Evolutionary conservation across 2,888 invertebrate species (phyloP).

Genomic region (Nematopogon swammerdamellus): DNA sequence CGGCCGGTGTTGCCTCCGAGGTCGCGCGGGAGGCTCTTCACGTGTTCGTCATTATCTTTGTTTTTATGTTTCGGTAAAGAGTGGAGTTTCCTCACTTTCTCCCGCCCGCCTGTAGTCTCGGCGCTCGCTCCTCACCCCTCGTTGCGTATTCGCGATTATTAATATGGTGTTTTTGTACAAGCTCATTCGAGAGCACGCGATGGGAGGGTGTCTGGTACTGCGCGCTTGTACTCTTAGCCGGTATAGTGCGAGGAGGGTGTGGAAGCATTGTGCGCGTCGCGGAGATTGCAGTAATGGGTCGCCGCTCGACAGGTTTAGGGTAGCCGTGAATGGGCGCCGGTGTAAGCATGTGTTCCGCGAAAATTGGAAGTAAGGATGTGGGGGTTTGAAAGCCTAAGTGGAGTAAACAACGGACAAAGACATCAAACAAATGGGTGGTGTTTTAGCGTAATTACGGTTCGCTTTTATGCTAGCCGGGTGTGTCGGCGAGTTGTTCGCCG

Average conservation of each 20-base stretch:
- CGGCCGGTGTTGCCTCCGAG: no score
- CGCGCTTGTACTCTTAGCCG: no score
- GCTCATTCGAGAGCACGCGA: no score
- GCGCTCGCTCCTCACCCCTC: conserved; percentile 30
- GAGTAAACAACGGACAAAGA: conserved; percentile 55
- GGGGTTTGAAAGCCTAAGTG: conserved; percentile 28
- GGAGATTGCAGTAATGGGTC: not conserved
- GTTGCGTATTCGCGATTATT: conserved; percentile 54
- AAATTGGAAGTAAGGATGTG: not conserved
- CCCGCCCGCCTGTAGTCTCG: no score
- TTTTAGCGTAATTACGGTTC: conserved; percentile 56
- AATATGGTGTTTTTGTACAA: conserved; percentile 46
- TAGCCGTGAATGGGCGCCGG: no score
- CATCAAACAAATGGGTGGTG: conserved; percentile 57
- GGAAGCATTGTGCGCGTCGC: not conserved
- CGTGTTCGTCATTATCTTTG: conserved; percentile 35
- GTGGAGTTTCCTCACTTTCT: conserved; percentile 1
- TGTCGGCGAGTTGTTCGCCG: not conserved
- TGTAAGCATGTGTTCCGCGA: not conserved
- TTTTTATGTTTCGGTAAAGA: conserved; percentile 26
- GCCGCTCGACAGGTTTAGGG: not conserved
- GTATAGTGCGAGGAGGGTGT: no score
- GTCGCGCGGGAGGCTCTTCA: not conserved
- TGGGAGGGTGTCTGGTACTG: no score
- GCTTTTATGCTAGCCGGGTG: conserved; percentile 37